Evolutionary conservation across 2,797 vertebrate species (phyloP), one percentile per base, ranked within the genome.

Genomic region (Parambassis ranga): DNA sequence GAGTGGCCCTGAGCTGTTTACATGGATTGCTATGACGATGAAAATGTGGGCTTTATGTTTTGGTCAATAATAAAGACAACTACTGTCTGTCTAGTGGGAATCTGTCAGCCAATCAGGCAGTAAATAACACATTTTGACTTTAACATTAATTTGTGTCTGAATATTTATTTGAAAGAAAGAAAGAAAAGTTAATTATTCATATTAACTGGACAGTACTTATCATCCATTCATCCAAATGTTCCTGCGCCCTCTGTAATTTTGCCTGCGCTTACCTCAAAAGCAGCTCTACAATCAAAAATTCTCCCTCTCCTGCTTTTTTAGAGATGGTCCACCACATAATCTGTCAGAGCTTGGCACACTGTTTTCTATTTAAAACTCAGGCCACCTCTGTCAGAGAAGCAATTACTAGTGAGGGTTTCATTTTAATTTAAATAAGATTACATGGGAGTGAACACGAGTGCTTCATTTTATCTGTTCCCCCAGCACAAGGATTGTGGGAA

Each of bases 401-500:
- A 92, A 92, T 92, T 93, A 91, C 85, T 67, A 79, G 81, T 82
- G 86, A 92, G 89, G 75, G 87, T 89, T 92, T 90, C 79, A 86
- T 90, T 93, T 92, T 89, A 88, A 92, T 92, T 92, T 91, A 87
- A 92, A 91, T 89, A 81, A 87, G 89, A 91, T 92, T 89, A 89
- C 87, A 88, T 92, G 92, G 75, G 87, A 84, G 85, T 62, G 80
- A 89, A 86, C 87, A 90, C 22, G 52, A 89, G 87, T 79, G 80
- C 77, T 86, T 35, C 59, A 77, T 81, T 89, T 90, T 83, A 91
- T 92, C 89, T 75, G 71, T 73, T 81, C 77, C 77, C 74, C 65
- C 78, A 83, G 85, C 69, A 60, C 76, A 27, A 72, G 75, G 73
- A 84, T 71, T 72, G 67, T 32, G 62, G 57, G 53, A 42, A 23